These are phyloP conservation scores for Pelecanus crispus DNA, from an alignment of 2,113 vertebrate genomes.

Conservation along the genomic window DNA sequence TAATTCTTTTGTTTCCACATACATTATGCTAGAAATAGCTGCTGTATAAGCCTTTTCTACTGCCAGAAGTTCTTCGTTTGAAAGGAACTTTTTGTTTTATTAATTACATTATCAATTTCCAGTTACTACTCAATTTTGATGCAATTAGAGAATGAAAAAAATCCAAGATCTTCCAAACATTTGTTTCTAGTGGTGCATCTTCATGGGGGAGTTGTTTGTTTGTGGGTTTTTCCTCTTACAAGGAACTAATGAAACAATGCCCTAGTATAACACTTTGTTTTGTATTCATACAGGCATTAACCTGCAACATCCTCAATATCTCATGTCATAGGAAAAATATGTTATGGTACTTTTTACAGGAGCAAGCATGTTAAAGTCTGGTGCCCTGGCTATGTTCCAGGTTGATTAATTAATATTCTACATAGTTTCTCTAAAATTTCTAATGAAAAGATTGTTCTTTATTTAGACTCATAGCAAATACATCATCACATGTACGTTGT, in stretches of 20 bases:
- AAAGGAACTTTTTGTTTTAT: background rate
- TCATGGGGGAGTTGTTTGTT: background rate
- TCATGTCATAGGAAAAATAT: background rate
- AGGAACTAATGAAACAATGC: background rate
- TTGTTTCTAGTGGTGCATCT: background rate
- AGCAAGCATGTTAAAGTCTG: background rate
- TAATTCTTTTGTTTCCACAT: background rate
- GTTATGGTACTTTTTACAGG: background rate
- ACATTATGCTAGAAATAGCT: background rate
- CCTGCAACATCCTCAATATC: background rate
- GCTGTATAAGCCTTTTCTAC: background rate
- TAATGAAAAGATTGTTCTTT: background rate
- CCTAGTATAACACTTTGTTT: background rate
- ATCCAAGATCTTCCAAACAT: background rate
- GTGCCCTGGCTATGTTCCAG: background rate
- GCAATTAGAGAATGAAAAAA: background rate
- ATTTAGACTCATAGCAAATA: background rate
- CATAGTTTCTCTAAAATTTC: background rate
- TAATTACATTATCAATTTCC: background rate
- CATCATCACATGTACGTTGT: background rate
- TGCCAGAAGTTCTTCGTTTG: background rate
- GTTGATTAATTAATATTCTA: conserved; percentile 2
- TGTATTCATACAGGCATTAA: background rate
- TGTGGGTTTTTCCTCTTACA: background rate
- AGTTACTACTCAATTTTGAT: background rate